Base-by-base conservation (phyloP, 2,797 vertebrate species). In the Phoxinus dragarum region DNA sequence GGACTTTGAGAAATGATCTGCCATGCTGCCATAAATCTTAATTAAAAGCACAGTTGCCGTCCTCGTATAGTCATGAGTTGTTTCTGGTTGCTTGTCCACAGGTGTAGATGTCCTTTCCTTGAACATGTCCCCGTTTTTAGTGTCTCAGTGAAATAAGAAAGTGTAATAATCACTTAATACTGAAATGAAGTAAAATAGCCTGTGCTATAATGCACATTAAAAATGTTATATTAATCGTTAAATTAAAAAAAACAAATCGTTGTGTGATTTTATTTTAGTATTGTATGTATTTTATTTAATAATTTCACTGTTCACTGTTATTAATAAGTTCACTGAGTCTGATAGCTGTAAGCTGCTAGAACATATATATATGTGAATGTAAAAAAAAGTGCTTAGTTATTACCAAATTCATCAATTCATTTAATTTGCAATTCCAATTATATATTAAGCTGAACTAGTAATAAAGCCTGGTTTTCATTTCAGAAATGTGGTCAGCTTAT, bases 1-100 rank as follows among this genome's bases (percentile, higher is more conserved):
- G 49, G n/a, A 42, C 38, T 36, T 69, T 59, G 36, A 84, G 14
- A 72, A 79, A 84, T 71, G 11, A 77, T 68, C 81, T 19, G 31
- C 23, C 34, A 31, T 27, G 1, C 73, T 76, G 61, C 14, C 23
- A 68, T 67, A 77, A 84, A 76, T 84, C 61, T 68, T 54, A 36
- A 84, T 76, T 76, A 84, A 52, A 72, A 84, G 36, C n/a, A 44
- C 52, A 77, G 38, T 47, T 42, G n/a, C 17, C 4, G 44, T 71
- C 64, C 74, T 71, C 38, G 27, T 27, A 21, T 17, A 71, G 34
- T 78, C 74, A 21, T 77, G 27, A 27, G 27, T 27, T 27, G 27
- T 64, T 78, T 78, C 27, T 64, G 40, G 38, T 42, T 38, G 23
- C 14, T 44, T 5, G 5, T 78, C n/a, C 38, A 44, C 16, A 27